Percentiles rank a stretch among this genome's conserved stretches.
These are phyloP conservation scores for Xyrauchen texanus DNA, from an alignment of 2,113 vertebrate genomes.

Conservation along the genomic window DNA sequence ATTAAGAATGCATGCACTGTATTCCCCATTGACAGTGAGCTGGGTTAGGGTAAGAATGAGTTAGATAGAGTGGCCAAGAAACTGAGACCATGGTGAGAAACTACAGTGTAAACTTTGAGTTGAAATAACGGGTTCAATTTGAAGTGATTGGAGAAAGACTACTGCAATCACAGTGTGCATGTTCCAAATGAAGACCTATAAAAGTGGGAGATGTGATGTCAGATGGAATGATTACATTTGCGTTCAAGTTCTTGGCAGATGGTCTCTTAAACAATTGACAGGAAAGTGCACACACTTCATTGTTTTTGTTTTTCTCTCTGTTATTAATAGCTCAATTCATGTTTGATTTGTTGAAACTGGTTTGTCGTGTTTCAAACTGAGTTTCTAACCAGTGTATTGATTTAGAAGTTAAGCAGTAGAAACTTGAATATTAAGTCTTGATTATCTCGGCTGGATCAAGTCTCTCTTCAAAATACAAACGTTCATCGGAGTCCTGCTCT, in stretches of 20 bases:
- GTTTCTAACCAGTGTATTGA: too few relatives aligned
- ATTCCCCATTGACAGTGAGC: constrained; percentile 14
- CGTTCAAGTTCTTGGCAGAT: neutral
- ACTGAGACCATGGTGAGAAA: constrained; percentile 1
- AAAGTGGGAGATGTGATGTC: neutral
- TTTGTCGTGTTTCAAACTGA: too few relatives aligned
- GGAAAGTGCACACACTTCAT: neutral
- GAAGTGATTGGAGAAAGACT: constrained; percentile 9
- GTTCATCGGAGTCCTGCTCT: too few relatives aligned
- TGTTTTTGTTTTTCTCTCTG: neutral
- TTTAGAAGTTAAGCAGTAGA: too few relatives aligned
- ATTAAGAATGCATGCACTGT: constrained; percentile 43
- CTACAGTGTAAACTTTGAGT: neutral
- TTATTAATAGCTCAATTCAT: neutral
- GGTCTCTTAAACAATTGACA: neutral
- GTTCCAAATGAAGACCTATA: neutral
- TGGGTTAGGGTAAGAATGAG: neutral
- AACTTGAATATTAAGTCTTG: too few relatives aligned
- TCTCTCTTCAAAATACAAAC: too few relatives aligned
- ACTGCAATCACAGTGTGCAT: constrained; percentile 6
- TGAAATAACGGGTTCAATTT: constrained; percentile 13
- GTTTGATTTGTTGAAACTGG: too few relatives aligned
- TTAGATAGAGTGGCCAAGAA: neutral
- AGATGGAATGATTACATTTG: neutral
- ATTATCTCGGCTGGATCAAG: too few relatives aligned